Evolutionary conservation across 2,797 vertebrate genomes (phyloP).

Genomic region (Netta rufina): DNA sequence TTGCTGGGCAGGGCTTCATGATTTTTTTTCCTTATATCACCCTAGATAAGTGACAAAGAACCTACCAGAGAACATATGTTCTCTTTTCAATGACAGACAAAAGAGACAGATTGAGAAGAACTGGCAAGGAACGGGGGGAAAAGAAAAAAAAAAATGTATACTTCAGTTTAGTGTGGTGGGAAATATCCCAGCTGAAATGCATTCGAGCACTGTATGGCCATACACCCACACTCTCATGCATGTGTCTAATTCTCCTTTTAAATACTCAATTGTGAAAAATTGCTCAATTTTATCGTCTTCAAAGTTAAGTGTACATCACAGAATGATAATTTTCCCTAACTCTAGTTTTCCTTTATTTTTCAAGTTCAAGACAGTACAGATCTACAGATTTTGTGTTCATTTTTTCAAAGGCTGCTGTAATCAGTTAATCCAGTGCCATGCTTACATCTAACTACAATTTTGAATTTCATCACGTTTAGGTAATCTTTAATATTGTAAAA

Average conservation of each 20-base stretch:
- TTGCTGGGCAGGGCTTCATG: not conserved
- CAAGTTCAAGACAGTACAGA: not conserved
- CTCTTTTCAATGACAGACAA: slow-evolving; percentile 28
- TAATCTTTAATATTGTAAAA: not conserved
- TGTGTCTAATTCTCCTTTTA: not conserved
- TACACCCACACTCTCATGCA: not conserved
- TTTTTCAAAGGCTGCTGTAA: not conserved
- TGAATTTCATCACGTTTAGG: not conserved
- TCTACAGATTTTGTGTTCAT: not conserved
- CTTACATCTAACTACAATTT: not conserved
- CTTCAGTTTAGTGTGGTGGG: not conserved
- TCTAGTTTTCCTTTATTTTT: not conserved
- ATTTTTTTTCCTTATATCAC: not conserved
- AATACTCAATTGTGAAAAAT: not conserved
- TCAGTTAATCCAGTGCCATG: not conserved
- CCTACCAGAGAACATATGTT: slow-evolving; percentile 25
- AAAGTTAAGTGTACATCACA: slow-evolving; percentile 32
- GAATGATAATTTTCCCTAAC: not conserved
- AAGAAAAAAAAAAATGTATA: not conserved
- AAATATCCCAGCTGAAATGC: not conserved
- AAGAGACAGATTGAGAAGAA: slow-evolving; percentile 27
- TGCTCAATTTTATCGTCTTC: slow-evolving; percentile 23
- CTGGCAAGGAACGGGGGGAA: not conserved
- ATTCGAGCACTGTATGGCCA: not conserved
- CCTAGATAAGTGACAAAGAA: slow-evolving; percentile 33